phyloP scores from a whole-genome alignment of 2,113 vertebrate species.

The Rhipidura dahli region DNA sequence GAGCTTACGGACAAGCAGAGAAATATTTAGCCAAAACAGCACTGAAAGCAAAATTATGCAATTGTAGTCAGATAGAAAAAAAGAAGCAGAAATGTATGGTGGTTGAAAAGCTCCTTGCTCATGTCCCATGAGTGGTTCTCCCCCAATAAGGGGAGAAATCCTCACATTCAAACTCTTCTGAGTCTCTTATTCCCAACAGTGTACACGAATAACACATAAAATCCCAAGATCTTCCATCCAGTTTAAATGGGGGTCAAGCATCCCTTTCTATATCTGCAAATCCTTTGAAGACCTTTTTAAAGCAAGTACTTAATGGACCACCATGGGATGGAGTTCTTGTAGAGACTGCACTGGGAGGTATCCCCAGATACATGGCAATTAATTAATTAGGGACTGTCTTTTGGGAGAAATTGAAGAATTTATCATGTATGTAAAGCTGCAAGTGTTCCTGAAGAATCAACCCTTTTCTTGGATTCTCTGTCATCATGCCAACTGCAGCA shows the following conservation, averaged over 20 bases:
- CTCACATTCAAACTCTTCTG: not conserved
- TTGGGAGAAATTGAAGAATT: not conserved
- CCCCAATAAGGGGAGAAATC: not conserved
- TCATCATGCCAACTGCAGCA: not conserved
- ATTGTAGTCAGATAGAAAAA: not conserved
- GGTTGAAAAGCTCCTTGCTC: not conserved
- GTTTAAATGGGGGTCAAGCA: not conserved
- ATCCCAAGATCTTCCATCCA: not conserved
- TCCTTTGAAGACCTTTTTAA: not conserved
- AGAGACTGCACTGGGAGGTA: not conserved
- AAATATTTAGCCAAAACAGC: not conserved
- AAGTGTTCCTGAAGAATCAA: not conserved
- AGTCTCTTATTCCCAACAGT: not conserved
- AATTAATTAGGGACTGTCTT: not conserved
- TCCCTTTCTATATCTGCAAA: not conserved
- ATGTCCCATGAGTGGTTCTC: fast-evolving
- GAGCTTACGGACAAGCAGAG: not conserved
- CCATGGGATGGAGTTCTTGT: not conserved
- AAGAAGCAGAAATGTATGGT: not conserved
- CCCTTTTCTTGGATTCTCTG: not conserved
- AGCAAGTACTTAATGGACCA: not conserved
- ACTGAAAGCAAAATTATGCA: not conserved
- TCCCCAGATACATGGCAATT: not conserved
- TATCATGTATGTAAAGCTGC: not conserved
- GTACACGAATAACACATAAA: not conserved